phyloP scores from a whole-genome alignment of 2,113 vertebrate genomes.

The Grallaria varia region DNA sequence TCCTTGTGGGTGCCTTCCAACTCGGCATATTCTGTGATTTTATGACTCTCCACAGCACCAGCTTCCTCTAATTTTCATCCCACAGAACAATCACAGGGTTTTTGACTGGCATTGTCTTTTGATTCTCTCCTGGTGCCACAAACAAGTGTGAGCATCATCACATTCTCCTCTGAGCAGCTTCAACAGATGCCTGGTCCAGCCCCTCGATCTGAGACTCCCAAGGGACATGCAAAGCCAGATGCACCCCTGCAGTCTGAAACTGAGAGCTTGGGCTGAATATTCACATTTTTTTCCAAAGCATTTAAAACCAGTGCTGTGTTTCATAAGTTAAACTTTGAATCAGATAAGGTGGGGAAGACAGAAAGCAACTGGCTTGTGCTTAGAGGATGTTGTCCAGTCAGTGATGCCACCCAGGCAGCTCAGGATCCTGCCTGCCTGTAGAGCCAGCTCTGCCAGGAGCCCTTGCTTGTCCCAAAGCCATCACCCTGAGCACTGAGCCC shows the following conservation, averaged over 20 bases:
- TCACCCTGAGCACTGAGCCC: background rate
- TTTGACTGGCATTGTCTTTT: background rate
- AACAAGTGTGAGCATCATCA: background rate
- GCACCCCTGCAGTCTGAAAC: background rate
- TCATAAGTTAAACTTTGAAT: background rate
- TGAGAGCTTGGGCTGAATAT: background rate
- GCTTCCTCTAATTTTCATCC: background rate
- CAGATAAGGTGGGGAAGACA: background rate
- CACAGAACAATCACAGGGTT: rapidly evolving
- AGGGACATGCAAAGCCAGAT: background rate
- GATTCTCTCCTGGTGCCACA: background rate
- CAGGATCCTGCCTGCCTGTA: background rate
- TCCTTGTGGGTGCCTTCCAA: background rate
- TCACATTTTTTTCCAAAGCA: background rate
- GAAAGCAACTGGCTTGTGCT: background rate
- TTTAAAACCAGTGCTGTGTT: background rate
- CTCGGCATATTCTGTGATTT: background rate
- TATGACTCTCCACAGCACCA: background rate
- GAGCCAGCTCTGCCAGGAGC: background rate
- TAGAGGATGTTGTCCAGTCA: background rate
- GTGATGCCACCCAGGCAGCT: rapidly evolving
- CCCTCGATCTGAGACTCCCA: background rate
- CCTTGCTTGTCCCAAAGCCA: background rate
- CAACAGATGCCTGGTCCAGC: rapidly evolving
- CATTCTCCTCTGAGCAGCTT: background rate